A percentile compares a stretch with the other conserved stretches of the same genome.
These are phyloP conservation scores for Myiagra hebetior DNA, from an alignment of 2,113 vertebrate species.

Conservation along the genomic window DNA sequence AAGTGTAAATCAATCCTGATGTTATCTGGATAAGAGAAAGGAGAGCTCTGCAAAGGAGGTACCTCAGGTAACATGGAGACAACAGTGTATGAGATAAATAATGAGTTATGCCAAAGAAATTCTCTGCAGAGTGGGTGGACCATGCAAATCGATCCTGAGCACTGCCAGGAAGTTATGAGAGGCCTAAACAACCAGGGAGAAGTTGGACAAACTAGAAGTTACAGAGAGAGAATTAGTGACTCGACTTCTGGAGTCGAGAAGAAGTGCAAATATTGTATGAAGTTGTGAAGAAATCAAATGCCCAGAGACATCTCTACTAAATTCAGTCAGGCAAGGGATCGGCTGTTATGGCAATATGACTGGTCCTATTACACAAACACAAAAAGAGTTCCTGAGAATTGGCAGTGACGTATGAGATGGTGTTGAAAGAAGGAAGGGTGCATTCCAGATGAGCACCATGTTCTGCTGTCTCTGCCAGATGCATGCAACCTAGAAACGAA, in stretches of 20 bases:
- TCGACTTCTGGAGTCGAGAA: background rate
- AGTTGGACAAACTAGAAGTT: background rate
- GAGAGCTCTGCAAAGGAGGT: background rate
- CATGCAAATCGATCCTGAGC: background rate
- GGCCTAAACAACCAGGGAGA: background rate
- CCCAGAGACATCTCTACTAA: background rate
- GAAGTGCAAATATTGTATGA: background rate
- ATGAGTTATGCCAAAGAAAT: background rate
- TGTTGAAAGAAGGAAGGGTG: background rate
- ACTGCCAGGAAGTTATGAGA: background rate
- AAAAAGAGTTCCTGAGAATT: background rate
- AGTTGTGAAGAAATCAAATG: background rate
- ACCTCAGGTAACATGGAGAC: background rate
- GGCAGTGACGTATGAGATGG: background rate
- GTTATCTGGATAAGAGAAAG: background rate
- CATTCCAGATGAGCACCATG: background rate
- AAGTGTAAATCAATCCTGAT: background rate
- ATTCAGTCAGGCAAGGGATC: background rate
- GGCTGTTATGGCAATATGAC: background rate
- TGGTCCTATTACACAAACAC: background rate
- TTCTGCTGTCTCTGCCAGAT: background rate
- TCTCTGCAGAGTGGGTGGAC: background rate
- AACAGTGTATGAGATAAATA: background rate
- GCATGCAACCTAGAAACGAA: background rate
- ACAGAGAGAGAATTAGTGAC: background rate